Percentiles rank a stretch among this genome's conserved stretches.
phyloP scores from a whole-genome alignment of 2,797 vertebrate species.

The Picus viridis region DNA sequence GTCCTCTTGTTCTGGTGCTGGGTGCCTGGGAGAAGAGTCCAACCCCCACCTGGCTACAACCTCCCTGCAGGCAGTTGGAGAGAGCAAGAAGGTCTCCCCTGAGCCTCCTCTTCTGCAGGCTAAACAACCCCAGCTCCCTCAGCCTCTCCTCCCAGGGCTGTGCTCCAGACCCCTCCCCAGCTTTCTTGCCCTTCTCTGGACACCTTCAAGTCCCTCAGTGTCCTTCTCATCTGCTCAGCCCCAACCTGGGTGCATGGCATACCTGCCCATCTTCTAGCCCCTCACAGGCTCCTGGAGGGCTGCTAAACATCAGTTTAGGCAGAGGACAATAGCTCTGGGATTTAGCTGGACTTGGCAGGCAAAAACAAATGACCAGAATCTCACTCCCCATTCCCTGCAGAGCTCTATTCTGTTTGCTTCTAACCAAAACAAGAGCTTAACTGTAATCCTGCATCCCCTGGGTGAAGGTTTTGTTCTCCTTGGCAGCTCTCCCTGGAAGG shows the following conservation, averaged over 20 bases:
- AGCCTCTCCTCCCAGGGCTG: too few relatives aligned
- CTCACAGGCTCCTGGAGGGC: neutral
- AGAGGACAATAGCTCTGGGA: neutral
- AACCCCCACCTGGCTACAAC: too few relatives aligned
- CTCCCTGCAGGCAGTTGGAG: too few relatives aligned
- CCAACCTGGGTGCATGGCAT: neutral
- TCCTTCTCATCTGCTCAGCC: neutral
- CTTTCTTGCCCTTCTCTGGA: too few relatives aligned
- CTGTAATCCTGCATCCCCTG: neutral
- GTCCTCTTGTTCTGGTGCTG: too few relatives aligned
- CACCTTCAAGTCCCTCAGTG: too few relatives aligned
- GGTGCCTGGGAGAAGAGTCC: too few relatives aligned
- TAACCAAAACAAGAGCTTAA: neutral
- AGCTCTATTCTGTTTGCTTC: neutral
- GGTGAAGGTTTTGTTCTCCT: neutral
- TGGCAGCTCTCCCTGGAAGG: neutral
- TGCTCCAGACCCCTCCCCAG: too few relatives aligned
- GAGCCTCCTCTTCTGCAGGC: too few relatives aligned
- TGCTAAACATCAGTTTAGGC: neutral
- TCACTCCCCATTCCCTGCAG: neutral
- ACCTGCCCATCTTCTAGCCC: neutral
- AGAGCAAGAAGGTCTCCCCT: too few relatives aligned
- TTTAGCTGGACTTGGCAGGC: neutral
- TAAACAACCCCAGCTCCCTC: too few relatives aligned
- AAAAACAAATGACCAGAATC: neutral